A percentile compares a stretch with the other conserved stretches of the same genome.
phyloP scores from a whole-genome alignment of 2,797 vertebrate genomes.

The Urocyon cinereoargenteus region DNA sequence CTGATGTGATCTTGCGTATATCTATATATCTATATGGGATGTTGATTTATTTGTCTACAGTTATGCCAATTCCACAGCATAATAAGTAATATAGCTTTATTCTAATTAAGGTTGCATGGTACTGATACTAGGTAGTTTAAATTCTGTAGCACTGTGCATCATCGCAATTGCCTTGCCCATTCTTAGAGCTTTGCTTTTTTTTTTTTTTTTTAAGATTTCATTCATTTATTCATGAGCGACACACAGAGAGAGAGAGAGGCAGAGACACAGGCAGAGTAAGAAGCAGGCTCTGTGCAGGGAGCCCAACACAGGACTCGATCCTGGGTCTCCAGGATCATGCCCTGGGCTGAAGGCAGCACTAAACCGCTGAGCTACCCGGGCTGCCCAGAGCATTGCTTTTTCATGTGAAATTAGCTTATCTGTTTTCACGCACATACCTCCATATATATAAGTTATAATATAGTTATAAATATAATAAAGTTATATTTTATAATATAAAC shows the following conservation, averaged over 20 bases:
- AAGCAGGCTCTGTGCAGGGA: no score
- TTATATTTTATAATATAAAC: background rate
- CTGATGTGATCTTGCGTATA: background rate
- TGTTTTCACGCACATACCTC: background rate
- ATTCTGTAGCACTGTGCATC: background rate
- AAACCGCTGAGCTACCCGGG: no score
- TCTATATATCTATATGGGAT: background rate
- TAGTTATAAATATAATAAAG: background rate
- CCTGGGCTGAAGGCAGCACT: no score
- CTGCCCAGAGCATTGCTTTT: background rate
- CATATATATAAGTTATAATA: background rate
- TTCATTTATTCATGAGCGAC: no score
- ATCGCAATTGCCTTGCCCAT: background rate
- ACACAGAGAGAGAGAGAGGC: no score
- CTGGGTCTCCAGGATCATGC: no score
- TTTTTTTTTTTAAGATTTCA: no score
- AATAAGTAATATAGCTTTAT: background rate
- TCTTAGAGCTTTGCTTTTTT: background rate
- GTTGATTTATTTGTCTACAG: background rate
- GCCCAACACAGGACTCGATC: no score
- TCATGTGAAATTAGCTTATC: background rate
- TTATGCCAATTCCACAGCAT: background rate
- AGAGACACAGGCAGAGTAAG: no score
- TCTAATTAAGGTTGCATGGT: background rate
- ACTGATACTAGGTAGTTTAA: background rate